A percentile compares a stretch with the other conserved stretches of the same genome.
Conservation (phyloP, 2,888 invertebrate genomes). For the Lepidocyrtinus sp. region DNA sequence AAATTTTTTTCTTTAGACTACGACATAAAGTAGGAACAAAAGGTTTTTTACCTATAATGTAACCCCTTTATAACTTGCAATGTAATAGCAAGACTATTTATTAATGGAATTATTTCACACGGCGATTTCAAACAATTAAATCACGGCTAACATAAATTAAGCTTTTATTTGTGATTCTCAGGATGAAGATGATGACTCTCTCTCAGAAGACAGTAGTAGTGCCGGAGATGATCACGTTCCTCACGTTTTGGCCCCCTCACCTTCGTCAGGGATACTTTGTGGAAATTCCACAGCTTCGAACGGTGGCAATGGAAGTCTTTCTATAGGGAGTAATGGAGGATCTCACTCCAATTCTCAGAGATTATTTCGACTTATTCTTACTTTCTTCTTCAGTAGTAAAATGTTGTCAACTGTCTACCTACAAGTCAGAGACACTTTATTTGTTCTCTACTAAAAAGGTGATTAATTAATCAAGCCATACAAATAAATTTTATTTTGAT, state of each 20-base stretch:
- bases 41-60: neutral
- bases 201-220: conserved; percentile 70
- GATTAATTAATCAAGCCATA: conserved; percentile 18
- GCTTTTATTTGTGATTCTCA: conserved; percentile 37
- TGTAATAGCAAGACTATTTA: neutral
- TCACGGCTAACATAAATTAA: neutral
- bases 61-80: neutral
- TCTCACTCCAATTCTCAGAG: conserved; percentile 74
- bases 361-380: too few species aligned
- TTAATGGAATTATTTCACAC: conserved; percentile 34
- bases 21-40: neutral
- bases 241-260: conserved; percentile 68
- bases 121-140: too few species aligned
- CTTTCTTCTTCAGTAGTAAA: neutral
- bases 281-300: conserved; percentile 21
- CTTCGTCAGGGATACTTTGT: conserved; percentile 49
- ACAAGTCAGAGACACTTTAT: neutral
- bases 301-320: neutral
- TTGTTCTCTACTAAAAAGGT: neutral
- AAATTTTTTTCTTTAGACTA: neutral
- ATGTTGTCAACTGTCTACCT: neutral
- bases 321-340: conserved; percentile 68
- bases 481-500: conserved; percentile 11
- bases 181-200: conserved; percentile 70
- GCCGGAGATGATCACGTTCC: conserved; percentile 73